These are phyloP conservation scores for Caenorhabditis tropicalis DNA, from an alignment of 1,140 invertebrate species.

Conservation along the genomic window DNA sequence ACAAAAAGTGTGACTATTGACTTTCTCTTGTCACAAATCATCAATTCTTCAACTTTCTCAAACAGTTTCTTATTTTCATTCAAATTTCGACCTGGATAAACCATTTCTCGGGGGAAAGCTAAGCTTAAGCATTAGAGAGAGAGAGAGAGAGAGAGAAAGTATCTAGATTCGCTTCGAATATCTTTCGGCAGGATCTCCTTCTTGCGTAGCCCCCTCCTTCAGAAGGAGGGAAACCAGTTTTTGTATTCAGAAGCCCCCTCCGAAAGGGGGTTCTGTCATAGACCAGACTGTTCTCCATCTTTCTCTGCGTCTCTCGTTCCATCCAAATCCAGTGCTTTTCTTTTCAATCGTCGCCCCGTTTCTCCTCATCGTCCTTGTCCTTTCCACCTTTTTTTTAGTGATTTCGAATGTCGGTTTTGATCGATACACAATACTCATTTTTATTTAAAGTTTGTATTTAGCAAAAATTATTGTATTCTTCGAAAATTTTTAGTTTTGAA, in stretches of 20 bases:
- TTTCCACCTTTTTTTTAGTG: no score
- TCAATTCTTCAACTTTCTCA: background rate
- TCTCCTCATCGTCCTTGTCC: background rate
- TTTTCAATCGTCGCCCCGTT: background rate
- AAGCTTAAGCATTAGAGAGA: background rate
- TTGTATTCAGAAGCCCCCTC: background rate
- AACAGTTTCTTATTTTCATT: background rate
- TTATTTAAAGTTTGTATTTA: no score
- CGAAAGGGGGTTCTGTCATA: no score
- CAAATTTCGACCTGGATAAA: conserved; percentile 25
- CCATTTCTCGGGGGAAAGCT: background rate
- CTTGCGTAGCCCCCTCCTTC: background rate
- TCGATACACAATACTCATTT: no score
- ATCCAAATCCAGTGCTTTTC: conserved; percentile 12
- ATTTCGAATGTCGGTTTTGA: no score
- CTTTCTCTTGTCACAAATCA: conserved; percentile 20
- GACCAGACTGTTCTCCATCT: background rate
- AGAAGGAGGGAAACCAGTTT: background rate
- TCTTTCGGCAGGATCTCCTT: conserved; percentile 8
- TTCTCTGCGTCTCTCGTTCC: background rate
- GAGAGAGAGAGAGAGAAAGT: background rate
- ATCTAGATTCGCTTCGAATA: background rate
- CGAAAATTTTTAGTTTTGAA: no score
- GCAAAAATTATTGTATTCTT: no score
- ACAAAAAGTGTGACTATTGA: background rate